A percentile compares a stretch with the other conserved stretches of the same genome.
Evolutionary conservation across 2,888 invertebrate species (phyloP).

Genomic region (Amblyteles armatorius): DNA sequence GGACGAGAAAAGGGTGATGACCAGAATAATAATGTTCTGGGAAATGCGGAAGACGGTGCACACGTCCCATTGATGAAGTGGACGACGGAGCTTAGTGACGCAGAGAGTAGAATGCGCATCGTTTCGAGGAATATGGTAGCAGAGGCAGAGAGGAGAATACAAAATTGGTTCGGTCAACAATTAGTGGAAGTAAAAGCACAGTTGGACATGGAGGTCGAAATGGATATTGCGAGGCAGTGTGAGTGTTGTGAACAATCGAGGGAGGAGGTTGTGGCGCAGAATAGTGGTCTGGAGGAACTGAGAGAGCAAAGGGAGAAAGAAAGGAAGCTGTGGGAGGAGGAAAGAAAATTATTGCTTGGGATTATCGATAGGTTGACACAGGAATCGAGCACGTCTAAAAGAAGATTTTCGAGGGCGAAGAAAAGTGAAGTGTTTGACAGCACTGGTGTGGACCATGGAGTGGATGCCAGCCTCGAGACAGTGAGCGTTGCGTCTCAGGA

Average conservation of each 20-base stretch:
- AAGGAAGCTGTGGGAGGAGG: neutral
- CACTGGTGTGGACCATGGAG: neutral
- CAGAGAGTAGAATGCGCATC: neutral
- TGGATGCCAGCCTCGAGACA: constrained; percentile 2
- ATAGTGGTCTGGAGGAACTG: neutral
- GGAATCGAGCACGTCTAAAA: neutral
- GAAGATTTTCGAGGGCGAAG: neutral
- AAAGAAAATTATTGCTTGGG: neutral
- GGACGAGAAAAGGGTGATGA: neutral
- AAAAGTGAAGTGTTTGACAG: neutral
- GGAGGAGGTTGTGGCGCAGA: neutral
- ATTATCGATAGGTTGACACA: neutral
- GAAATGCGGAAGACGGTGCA: neutral
- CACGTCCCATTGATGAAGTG: neutral
- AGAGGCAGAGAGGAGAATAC: neutral
- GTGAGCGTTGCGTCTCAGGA: neutral
- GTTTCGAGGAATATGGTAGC: neutral
- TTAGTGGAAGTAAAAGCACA: neutral
- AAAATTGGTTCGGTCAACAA: neutral
- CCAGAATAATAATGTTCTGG: neutral
- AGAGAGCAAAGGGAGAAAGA: neutral
- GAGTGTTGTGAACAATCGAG: constrained; percentile 5
- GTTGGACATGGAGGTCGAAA: neutral
- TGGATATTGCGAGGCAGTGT: neutral
- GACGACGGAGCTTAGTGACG: neutral